These are phyloP conservation scores for Papilio dardanus DNA, from an alignment of 1,140 invertebrate genomes.

Conservation along the genomic window DNA sequence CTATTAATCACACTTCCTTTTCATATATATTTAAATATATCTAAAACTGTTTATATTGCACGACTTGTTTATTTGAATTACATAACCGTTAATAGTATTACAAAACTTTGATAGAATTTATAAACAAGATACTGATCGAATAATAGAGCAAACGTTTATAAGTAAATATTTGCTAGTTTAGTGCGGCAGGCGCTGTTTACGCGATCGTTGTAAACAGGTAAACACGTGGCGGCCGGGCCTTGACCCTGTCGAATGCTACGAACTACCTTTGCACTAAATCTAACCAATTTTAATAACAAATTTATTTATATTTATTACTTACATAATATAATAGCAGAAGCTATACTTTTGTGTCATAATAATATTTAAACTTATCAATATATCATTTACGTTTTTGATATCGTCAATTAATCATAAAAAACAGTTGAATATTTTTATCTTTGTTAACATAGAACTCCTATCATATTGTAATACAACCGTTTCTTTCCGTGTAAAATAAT, in stretches of 20 bases:
- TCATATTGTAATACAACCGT: neutral
- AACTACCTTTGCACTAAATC: neutral
- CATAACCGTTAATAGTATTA: neutral
- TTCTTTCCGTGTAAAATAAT: neutral
- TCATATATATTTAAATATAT: neutral
- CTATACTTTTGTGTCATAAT: no score
- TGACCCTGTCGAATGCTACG: slow-evolving; percentile 6
- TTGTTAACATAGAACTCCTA: no score
- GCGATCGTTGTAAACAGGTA: slow-evolving; percentile 13
- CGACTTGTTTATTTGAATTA: neutral
- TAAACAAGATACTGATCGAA: slow-evolving; percentile 1
- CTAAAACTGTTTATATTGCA: neutral
- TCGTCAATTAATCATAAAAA: no score
- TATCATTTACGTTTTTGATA: no score
- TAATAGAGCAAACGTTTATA: neutral
- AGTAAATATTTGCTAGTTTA: slow-evolving; percentile 9
- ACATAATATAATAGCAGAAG: no score
- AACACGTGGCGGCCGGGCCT: slow-evolving; percentile 7
- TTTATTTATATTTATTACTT: neutral
- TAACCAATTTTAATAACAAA: neutral
- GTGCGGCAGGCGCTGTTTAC: slow-evolving; percentile 6
- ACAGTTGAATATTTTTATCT: no score
- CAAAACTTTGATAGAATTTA: neutral
- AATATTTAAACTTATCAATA: no score
- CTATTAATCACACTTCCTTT: no score